Evolutionary conservation across 2,113 vertebrate species (phyloP), one percentile per base, ranked within the genome.

Genomic region (Ellobius talpinus): DNA sequence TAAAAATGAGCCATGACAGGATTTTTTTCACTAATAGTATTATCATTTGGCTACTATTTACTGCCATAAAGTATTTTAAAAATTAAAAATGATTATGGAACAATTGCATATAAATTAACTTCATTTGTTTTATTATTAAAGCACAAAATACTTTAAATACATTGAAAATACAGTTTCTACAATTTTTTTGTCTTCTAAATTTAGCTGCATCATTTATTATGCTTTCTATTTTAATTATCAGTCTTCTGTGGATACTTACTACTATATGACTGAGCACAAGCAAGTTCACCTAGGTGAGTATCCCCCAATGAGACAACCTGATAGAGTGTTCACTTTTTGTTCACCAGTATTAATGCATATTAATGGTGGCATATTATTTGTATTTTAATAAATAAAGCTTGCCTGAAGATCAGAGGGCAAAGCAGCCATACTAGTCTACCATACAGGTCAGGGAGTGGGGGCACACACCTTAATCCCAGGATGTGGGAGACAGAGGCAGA

Each of bases 61-160:
- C 19, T 65, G 19, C 72, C 8, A 55, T 31, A 82, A 29, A 58
- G 24, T 85, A 10, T 89, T 4, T 65, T 61, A 73, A 66, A 39
- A 6, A 36, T 89, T 86, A 82, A 86, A 90, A 87, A 87, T 8
- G 76, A 1, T 84, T 90, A n/a, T 77, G 31, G 72, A 42, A 52
- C 14, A 93, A 47, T 39, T 84, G 87, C 45, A 29, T 4, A 29
- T 86, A 77, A 89, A 58, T 36, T 1, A 17, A 58, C 70, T 82
- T 76, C 45, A n/a, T 66, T 95, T 70, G 29, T 78, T 90, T 12
- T 50, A 8, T 70, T 91, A 47, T 72, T 81, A 88, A 94, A 95
- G 70, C 55, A 55, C 63, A 65, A 68, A 93, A 50, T 74, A 50
- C 42, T 85, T 68, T 78, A 70, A 70, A 95, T 58, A 55, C 81